Evolutionary conservation across 2,113 vertebrate species (phyloP).

Genomic region (Malurus melanocephalus): DNA sequence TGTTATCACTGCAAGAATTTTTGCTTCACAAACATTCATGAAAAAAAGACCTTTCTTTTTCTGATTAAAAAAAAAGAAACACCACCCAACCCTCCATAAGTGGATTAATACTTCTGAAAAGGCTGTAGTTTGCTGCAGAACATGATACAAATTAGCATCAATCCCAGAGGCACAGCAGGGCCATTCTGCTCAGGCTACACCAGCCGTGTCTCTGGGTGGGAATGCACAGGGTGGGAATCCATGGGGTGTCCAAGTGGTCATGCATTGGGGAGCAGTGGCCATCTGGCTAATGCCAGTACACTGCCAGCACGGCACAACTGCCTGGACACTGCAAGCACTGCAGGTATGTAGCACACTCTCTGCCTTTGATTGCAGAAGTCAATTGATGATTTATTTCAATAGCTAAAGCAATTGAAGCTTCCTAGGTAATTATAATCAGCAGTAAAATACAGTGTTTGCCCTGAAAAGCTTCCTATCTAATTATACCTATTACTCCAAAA

Average conservation of each 20-base stretch:
- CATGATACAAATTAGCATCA: not conserved
- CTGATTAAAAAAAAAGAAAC: not conserved
- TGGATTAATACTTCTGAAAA: not conserved
- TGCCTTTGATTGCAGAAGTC: not conserved
- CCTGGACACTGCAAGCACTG: not conserved
- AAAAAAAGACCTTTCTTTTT: not conserved
- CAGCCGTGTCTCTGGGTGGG: rapidly evolving
- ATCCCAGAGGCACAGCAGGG: rapidly evolving
- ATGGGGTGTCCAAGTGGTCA: rapidly evolving
- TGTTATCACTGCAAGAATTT: not conserved
- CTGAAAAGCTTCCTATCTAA: not conserved
- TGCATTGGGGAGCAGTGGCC: rapidly evolving
- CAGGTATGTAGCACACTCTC: not conserved
- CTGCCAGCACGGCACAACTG: not conserved
- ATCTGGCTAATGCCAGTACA: not conserved
- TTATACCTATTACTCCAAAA: not conserved
- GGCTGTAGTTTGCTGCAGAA: not conserved
- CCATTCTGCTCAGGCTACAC: rapidly evolving
- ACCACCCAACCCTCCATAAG: not conserved
- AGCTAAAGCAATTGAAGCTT: not conserved
- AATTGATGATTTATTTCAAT: not conserved
- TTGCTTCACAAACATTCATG: not conserved
- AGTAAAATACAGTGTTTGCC: not conserved
- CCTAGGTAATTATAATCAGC: not conserved
- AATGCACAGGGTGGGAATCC: too few relatives aligned